Evolutionary conservation across 2,113 vertebrate species (phyloP).

Genomic region (Eonycteris spelaea): DNA sequence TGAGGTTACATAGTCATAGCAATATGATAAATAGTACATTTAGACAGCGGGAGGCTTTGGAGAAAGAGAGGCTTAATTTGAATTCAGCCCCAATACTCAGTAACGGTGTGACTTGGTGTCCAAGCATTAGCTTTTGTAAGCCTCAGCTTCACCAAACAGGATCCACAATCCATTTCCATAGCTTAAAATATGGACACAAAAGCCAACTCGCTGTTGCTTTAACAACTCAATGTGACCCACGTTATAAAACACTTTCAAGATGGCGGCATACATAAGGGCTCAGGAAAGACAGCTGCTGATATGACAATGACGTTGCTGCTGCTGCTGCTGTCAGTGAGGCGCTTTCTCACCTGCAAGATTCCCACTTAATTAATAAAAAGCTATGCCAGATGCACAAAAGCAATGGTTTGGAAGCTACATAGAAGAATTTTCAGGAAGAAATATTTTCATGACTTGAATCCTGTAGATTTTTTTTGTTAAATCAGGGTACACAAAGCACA

Average conservation of each 20-base stretch:
- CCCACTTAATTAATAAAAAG: neutral
- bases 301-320: neutral
- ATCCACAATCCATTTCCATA: neutral
- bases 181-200: neutral
- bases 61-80: neutral
- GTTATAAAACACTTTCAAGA: neutral
- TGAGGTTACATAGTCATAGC: neutral
- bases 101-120: neutral
- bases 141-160: neutral
- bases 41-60: neutral
- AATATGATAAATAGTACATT: neutral
- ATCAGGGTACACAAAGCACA: neutral
- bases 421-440: too few species aligned
- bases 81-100: neutral
- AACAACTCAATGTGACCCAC: neutral
- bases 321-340: neutral
- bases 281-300: neutral
- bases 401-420: neutral
- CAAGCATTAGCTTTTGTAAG: neutral
- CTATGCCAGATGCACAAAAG: neutral
- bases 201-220: neutral
- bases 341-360: neutral
- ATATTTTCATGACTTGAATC: neutral
- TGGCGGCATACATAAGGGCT: rapidly evolving
- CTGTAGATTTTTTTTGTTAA: neutral